Evolutionary conservation across 2,888 invertebrate species (phyloP).

Genomic region (Apamea anceps): DNA sequence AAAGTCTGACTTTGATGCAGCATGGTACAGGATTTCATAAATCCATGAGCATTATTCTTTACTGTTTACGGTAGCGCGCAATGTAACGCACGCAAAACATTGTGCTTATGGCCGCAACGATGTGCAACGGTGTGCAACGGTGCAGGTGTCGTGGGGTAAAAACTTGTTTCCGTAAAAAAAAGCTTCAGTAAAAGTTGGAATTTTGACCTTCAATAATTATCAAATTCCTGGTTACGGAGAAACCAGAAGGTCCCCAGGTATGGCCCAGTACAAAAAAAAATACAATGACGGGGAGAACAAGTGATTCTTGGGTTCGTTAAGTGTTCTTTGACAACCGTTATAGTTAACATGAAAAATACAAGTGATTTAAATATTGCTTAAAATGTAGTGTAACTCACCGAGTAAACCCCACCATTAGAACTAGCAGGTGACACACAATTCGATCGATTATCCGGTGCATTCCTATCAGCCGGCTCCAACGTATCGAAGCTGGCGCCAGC

Average conservation of each 20-base stretch:
- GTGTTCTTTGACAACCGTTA: rapidly evolving
- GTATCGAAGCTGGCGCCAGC: slow-evolving; percentile 87
- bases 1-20: no score
- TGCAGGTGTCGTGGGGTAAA: no score
- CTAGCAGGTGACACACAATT: slow-evolving; percentile 96
- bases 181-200: background rate
- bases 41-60: no score
- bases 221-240: no score
- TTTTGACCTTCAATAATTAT: background rate
- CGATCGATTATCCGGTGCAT: slow-evolving; percentile 87
- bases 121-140: no score
- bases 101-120: no score
- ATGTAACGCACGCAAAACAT: no score
- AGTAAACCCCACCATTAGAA: slow-evolving; percentile 97
- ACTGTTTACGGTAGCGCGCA: no score
- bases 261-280: background rate
- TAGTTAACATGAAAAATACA: background rate
- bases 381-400: slow-evolving; percentile 91
- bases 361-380: background rate
- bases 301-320: background rate
- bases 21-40: no score
- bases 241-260: background rate
- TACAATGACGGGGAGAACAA: background rate
- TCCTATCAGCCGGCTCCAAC: slow-evolving; percentile 86
- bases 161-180: background rate